A percentile compares a stretch with the other conserved stretches of the same genome.
Evolutionary conservation across 2,113 vertebrate genomes (phyloP).

Genomic region (Sinocyclocheilus rhinocerous): DNA sequence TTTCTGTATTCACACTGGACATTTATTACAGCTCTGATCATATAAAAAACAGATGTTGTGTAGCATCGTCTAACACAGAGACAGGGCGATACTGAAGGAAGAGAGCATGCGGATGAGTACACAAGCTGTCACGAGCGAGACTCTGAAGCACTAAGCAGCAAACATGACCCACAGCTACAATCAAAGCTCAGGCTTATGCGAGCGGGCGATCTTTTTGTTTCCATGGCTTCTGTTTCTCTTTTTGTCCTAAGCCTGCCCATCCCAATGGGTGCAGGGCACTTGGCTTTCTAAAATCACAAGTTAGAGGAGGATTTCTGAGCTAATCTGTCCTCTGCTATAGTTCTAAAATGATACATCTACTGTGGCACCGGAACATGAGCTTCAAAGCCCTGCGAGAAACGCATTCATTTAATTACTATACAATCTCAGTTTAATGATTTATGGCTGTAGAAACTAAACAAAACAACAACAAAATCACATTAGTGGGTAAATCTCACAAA

Average conservation of each 20-base stretch:
- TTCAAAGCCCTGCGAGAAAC: not conserved
- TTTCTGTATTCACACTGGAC: not conserved
- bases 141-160: conserved; percentile 54
- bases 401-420: not conserved
- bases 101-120: not conserved
- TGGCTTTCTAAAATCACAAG: not conserved
- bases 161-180: conserved; percentile 58
- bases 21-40: conserved; percentile 18
- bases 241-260: not conserved
- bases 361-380: not conserved
- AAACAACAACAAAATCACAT: not conserved
- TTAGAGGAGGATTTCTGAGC: conserved; percentile 7
- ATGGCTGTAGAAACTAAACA: not conserved
- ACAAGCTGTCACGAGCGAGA: conserved; percentile 31
- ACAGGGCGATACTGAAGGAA: not conserved
- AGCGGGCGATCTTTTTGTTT: conserved; percentile 13
- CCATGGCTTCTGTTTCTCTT: conserved; percentile 6
- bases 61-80: not conserved
- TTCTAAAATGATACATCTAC: not conserved
- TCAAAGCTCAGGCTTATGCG: conserved; percentile 41
- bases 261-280: not conserved
- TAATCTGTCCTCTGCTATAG: conserved; percentile 12
- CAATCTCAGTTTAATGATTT: not conserved
- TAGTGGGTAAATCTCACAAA: not conserved
- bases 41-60: conserved; percentile 9